These are phyloP conservation scores for Notarius quadriscutis DNA, from an alignment of 2,113 vertebrate genomes.

Conservation along the genomic window DNA sequence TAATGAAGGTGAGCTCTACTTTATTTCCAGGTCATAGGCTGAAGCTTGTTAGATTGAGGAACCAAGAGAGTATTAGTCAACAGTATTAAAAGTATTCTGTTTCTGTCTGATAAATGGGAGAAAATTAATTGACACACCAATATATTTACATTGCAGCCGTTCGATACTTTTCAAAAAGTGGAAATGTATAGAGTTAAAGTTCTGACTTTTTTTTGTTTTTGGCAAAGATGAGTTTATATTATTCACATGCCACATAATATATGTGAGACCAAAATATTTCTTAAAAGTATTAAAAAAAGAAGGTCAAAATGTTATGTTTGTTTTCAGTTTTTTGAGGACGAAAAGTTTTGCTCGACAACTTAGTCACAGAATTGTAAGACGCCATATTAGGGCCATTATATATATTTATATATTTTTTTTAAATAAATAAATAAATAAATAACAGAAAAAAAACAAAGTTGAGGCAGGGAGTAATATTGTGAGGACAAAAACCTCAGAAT, in stretches of 20 bases:
- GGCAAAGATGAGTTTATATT: too few relatives aligned
- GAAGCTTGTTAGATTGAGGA: neutral
- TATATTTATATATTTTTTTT: too few relatives aligned
- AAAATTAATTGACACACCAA: neutral
- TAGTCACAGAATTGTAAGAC: neutral
- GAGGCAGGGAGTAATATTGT: too few relatives aligned
- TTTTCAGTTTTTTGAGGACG: neutral
- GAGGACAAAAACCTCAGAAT: too few relatives aligned
- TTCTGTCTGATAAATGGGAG: neutral
- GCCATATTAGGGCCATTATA: too few relatives aligned
- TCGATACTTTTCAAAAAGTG: neutral
- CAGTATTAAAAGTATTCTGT: neutral
- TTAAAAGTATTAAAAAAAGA: neutral
- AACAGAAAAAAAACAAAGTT: too few relatives aligned
- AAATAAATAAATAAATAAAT: too few relatives aligned
- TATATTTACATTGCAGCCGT: neutral
- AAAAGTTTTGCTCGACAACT: neutral
- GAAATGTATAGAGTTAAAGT: neutral
- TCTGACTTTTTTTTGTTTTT: too few relatives aligned
- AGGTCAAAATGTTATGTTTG: neutral
- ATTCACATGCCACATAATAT: too few relatives aligned
- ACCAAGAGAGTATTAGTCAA: neutral
- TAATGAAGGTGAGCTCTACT: too few relatives aligned
- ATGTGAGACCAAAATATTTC: neutral
- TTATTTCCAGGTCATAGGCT: neutral